Conservation (phyloP, 1,140 invertebrate genomes). For the Cotesia typhae region DNA sequence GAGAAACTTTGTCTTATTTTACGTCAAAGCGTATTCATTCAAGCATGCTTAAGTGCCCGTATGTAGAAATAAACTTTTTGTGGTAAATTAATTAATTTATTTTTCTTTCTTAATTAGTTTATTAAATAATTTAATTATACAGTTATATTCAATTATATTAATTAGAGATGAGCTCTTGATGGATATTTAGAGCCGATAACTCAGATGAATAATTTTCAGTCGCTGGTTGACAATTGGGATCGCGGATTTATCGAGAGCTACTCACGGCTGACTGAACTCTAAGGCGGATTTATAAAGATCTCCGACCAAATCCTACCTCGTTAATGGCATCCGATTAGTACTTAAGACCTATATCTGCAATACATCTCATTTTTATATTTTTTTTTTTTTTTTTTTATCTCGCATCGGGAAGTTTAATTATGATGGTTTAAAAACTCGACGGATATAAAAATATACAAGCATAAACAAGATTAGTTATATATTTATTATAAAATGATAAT, state of each 20-base stretch:
- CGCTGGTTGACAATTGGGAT: neutral
- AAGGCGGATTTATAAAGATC: constrained; percentile 24
- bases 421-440: neutral
- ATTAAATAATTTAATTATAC: too few species aligned
- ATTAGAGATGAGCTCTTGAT: too few species aligned
- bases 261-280: constrained; percentile 1
- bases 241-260: neutral
- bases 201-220: neutral
- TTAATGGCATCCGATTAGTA: constrained; percentile 12
- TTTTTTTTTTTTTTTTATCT: neutral
- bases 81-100: too few species aligned
- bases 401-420: neutral
- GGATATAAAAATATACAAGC: neutral
- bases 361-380: neutral
- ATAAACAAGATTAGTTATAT: too few species aligned
- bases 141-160: too few species aligned
- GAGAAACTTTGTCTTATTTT: constrained; percentile 9
- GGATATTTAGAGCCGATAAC: too few species aligned
- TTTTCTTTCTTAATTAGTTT: too few species aligned
- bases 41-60: too few species aligned
- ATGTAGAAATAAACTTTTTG: neutral
- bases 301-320: constrained; percentile 5
- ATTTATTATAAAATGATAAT: too few species aligned
- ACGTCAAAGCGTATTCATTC: too few species aligned
- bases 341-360: neutral